A percentile compares a stretch with the other conserved stretches of the same genome.
Conservation (phyloP, 2,888 invertebrate species). For the Trichogramma evanescens region DNA sequence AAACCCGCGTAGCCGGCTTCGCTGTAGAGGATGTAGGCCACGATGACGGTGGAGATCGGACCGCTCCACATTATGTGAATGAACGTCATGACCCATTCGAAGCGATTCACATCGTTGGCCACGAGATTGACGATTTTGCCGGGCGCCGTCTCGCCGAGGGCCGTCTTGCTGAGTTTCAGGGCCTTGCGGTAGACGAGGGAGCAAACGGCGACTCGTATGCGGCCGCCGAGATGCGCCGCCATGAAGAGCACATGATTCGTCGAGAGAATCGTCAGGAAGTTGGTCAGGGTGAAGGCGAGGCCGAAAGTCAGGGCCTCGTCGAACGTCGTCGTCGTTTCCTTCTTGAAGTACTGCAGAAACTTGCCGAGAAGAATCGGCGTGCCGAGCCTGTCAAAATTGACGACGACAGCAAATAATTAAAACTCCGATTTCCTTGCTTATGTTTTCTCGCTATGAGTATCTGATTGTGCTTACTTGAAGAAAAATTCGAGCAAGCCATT, state of each 20-base stretch:
- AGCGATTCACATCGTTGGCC: slow-evolving; percentile 89
- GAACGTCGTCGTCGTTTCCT: slow-evolving; percentile 21
- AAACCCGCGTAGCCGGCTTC: slow-evolving; percentile 71
- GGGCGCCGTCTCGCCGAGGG: slow-evolving; percentile 71
- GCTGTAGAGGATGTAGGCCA: slow-evolving; percentile 70
- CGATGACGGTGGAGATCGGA: slow-evolving; percentile 62
- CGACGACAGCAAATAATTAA: background rate
- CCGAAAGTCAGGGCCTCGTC: slow-evolving; percentile 37
- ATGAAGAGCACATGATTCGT: slow-evolving; percentile 62
- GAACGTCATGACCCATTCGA: slow-evolving; percentile 83
- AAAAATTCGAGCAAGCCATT: slow-evolving; percentile 45
- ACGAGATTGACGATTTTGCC: slow-evolving; percentile 48
- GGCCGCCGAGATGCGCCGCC: slow-evolving; percentile 72
- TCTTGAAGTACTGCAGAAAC: slow-evolving; percentile 58
- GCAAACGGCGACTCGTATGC: slow-evolving; percentile 73
- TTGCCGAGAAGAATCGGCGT: slow-evolving; percentile 62
- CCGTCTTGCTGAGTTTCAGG: slow-evolving; percentile 38
- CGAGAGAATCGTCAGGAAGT: slow-evolving; percentile 51
- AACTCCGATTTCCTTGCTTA: background rate
- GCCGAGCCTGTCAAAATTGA: slow-evolving; percentile 50
- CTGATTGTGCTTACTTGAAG: slow-evolving; percentile 27
- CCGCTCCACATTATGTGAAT: slow-evolving; percentile 92
- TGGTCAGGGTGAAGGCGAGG: slow-evolving; percentile 37
- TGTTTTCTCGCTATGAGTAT: background rate
- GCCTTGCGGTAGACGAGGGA: slow-evolving; percentile 79